Evolutionary conservation across 2,888 invertebrate species (phyloP).

Genomic region (Apeira syringaria): DNA sequence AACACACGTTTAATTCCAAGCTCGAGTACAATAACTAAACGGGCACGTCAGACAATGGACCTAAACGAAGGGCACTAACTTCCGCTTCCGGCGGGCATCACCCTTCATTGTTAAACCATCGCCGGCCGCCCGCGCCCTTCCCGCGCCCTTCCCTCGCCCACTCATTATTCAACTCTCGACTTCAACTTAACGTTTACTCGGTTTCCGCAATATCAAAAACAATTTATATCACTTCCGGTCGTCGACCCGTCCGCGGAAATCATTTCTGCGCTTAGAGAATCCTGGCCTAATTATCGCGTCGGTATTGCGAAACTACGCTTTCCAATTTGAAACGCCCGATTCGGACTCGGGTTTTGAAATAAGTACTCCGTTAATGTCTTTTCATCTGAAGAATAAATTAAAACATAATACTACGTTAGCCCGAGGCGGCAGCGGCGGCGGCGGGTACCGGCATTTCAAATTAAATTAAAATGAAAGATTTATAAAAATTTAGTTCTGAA

Average conservation of each 20-base stretch:
- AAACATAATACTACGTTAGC: no score
- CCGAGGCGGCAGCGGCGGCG: slow-evolving; percentile 1
- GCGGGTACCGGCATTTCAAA: slow-evolving; percentile 7
- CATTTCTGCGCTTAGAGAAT: slow-evolving; percentile 5
- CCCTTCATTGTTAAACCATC: slow-evolving; percentile 13
- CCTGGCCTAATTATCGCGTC: slow-evolving; percentile 14
- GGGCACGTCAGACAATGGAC: slow-evolving; percentile 9
- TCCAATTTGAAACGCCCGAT: slow-evolving; percentile 19
- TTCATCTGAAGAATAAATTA: slow-evolving; percentile 8
- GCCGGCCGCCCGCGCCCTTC: no score
- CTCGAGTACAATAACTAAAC: slow-evolving; percentile 8
- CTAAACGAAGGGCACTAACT: slow-evolving; percentile 17
- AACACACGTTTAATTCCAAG: slow-evolving; percentile 14
- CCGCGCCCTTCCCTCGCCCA: slow-evolving; percentile 5
- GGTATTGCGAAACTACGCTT: slow-evolving; percentile 11
- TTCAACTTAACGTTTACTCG: slow-evolving; percentile 15
- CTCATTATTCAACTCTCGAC: slow-evolving; percentile 17
- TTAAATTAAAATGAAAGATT: slow-evolving; percentile 12
- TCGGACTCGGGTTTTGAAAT: slow-evolving; percentile 15
- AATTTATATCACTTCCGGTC: slow-evolving; percentile 20
- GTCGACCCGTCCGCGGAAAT: slow-evolving; percentile 4
- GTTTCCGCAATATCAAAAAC: slow-evolving; percentile 21
- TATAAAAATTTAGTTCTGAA: slow-evolving; percentile 31
- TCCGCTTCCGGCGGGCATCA: slow-evolving; percentile 9
- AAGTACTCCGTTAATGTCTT: slow-evolving; percentile 12